Base-by-base conservation (phyloP, 2,113 vertebrate genomes). In the Epinephelus fuscoguttatus region DNA sequence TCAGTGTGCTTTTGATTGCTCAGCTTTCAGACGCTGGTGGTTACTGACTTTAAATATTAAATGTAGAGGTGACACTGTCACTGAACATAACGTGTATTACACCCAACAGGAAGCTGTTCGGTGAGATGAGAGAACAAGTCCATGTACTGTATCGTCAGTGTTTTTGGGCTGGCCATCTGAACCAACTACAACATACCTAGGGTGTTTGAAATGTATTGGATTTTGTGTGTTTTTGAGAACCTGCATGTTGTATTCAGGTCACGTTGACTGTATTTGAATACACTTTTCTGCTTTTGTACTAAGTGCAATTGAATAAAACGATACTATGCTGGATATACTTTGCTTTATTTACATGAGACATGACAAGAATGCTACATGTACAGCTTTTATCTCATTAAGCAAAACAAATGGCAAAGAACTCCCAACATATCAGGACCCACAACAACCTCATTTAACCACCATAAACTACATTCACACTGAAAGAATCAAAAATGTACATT, bases 71-170 rank as follows among this genome's bases (percentile, higher is more conserved):
- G 0, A 57, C 55, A 70, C 23, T 63, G 9, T 45, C 42, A 45
- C 42, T 45, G 2, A 47, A 49, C 33, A 5, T 23, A 37, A 53
- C 75, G 2, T 71, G 17, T 61, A 1, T 62, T 7, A 10, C 11
- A 23, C 56, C 60, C 53, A 78, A 86, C 93, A 99, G 98, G 97
- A 86, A 97, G 96, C 93, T 98, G 97, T 90, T 96, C 96, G 0
- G 97, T 98, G 85, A 96, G 95, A 92, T 97, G 97, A 97, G 97
- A 99, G 91, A 99, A 99, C 84, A 97, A 98, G 92, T 97, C 96
- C 66, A 96, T 98, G 96, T 98, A 97, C 93, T 99, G 98, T 91
- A 97, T 97, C 2, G 95, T 98, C 93, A 98, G 91, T 75, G 95
- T 98, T 89, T 99, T 97, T 52, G 97, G 97, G 33, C 95, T 99